Evolutionary conservation across 2,797 vertebrate genomes (phyloP), one percentile per base, ranked within the genome.

Genomic region (Tapirus indicus): DNA sequence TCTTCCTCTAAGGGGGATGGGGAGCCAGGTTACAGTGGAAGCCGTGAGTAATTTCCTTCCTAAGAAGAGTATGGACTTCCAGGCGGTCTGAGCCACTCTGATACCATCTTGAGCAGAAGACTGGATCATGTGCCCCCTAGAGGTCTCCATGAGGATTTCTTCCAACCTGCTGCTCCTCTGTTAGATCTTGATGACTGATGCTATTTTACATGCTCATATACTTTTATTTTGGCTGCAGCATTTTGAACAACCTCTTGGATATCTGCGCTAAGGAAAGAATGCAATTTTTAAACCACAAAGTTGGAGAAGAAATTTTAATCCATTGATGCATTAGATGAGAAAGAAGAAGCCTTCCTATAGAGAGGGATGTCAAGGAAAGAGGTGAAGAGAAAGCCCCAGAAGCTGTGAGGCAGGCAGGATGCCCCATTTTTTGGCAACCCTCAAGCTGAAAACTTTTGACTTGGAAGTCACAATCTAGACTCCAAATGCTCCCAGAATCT

Each of bases 41-140:
- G 94, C 95, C 95, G 11, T 96, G 96, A 98, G 95, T 97, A 97
- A 97, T 97, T 97, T 97, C 98, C 97, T 97, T 96, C 95, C 91
- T 85, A 96, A 96, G 98, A 97, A 98, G 87, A 92, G 23, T 8
- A 44, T 38, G 69, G 91, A 64, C 84, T 91, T 96, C 96, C 92
- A 98, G 95, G 90, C 90, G 74, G 58, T 12, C 64, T 38, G 32
- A 88, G n/a, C 54, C 2, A 21, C 64, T 23, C 72, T 9, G 69
- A 95, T 84, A 47, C 0, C 41, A 88, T 93, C 85, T 91, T n/a
- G 32, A 79, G 69, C 32, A 29, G 72, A 77, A 20, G 74, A 25
- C 52, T 72, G 13, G 7, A 52, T 20, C 9, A 35, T 52, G 17
- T 69, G 74, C 52, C 94, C 66, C 69, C 91, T 94, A 91, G 79